Base-by-base conservation (phyloP, 2,797 vertebrate genomes). In the Tokudaia muenninki region DNA sequence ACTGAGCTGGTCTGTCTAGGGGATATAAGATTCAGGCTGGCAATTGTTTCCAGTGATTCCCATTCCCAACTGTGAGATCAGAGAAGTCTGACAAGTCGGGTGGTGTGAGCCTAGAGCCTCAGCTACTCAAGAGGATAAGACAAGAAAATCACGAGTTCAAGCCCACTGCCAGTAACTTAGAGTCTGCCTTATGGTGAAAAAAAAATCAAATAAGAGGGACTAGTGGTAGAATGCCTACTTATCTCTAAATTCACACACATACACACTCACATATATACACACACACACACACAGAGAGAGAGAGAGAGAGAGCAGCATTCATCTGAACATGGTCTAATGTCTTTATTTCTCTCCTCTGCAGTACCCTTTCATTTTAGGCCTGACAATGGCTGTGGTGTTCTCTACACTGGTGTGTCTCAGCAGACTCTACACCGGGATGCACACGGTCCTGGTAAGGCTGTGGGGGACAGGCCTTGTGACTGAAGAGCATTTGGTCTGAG, bases 371-470 rank as follows among this genome's bases (percentile, higher is more conserved):
- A 98, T 98, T 74, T 96, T 99, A 3, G 99, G 99, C 37, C 98
- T 99, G 96, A 91, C 90, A n/a, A 97, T 99, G 52, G 99, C 99
- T 0, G 96, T 99, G 44, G 97, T 99, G 74, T 97, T 99, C 90
- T 99, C 99, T 0, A 97, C 98, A 0, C 91, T 99, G 98, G 99
- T 99, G 98, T 99, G 99, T 98, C 99, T 99, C 97, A 99, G 99
- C 97, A 98, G 99, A 77, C 98, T 99, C 81, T 99, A 99, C 98
- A 99, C 99, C 0, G 99, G 99, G 96, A 99, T 99, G 99, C 99
- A 99, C 98, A 99, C 99, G 0, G 98, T 99, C n/a, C 98, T 99
- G 99, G 99, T 99, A 98, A 99, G 99, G 84, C 50, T 52, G 3
- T 2, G 4, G 3, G 2, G 14, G 17, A 17, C 17, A 0, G 41